Evolutionary conservation across 2,113 vertebrate species (phyloP).

Genomic region (Pseudonaja textilis): DNA sequence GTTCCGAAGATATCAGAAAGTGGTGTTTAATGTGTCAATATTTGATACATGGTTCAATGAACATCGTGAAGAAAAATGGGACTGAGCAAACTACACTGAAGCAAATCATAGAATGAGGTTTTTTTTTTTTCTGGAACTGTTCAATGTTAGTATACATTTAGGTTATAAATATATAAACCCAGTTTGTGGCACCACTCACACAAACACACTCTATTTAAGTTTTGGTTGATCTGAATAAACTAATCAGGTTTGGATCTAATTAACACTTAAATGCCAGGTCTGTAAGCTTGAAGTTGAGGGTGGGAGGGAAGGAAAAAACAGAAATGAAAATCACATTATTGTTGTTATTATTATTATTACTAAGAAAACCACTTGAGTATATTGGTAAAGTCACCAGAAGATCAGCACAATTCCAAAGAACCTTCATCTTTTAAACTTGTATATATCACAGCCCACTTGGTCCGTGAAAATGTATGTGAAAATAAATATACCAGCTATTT

Average conservation of each 20-base stretch:
- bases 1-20: not conserved
- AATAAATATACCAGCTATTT: not conserved
- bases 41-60: not conserved
- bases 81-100: not conserved
- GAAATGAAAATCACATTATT: not conserved
- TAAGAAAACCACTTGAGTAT: not conserved
- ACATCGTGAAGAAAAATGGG: not conserved
- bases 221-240: not conserved
- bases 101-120: not conserved
- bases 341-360: not conserved
- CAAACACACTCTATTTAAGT: not conserved
- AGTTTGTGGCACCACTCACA: not conserved
- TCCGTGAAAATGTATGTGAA: not conserved
- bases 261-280: not conserved
- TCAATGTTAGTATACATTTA: not conserved
- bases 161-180: not conserved
- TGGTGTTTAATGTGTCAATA: not conserved
- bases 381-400: not conserved
- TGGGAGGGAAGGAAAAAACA: not conserved
- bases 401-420: not conserved
- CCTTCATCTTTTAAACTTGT: not conserved
- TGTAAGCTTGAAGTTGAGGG: not conserved
- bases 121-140: not conserved
- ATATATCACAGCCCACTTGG: not conserved
- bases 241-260: not conserved